Conservation (phyloP, 2,888 invertebrate genomes). For the Tetranychus piercei region DNA sequence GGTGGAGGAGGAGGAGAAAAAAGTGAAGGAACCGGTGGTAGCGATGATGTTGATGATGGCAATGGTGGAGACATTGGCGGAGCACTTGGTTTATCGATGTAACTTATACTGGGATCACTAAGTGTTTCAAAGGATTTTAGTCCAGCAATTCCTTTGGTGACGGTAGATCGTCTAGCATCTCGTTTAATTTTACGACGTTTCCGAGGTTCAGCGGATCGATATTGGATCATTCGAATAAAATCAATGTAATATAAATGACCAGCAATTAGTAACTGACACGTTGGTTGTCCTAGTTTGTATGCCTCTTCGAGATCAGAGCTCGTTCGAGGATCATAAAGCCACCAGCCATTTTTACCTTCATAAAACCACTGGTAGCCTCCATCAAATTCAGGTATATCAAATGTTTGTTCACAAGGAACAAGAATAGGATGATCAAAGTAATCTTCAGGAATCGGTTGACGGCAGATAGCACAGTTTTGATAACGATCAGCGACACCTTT, state of each 20-base stretch:
- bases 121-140: constrained; percentile 22
- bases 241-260: constrained; percentile 78
- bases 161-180: constrained; percentile 50
- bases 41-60: not conserved
- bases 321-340: constrained; percentile 59
- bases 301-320: not conserved
- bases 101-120: no score
- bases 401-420: constrained; percentile 33
- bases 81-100: not conserved
- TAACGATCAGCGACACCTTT: constrained; percentile 74
- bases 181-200: constrained; percentile 65
- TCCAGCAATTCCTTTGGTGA: constrained; percentile 61
- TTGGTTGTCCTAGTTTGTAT: constrained; percentile 1
- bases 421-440: constrained; percentile 68
- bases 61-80: not conserved
- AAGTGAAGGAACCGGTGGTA: not conserved
- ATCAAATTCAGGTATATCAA: constrained; percentile 32
- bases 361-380: constrained; percentile 84
- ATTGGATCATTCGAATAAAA: constrained; percentile 58
- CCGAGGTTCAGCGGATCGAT: constrained; percentile 59
- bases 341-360: constrained; percentile 88
- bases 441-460: constrained; percentile 65
- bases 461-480: constrained; percentile 38
- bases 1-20: not conserved
- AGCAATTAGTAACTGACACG: constrained; percentile 45